Evolutionary conservation across 2,888 invertebrate species (phyloP).

Genomic region (Villa cingulata): DNA sequence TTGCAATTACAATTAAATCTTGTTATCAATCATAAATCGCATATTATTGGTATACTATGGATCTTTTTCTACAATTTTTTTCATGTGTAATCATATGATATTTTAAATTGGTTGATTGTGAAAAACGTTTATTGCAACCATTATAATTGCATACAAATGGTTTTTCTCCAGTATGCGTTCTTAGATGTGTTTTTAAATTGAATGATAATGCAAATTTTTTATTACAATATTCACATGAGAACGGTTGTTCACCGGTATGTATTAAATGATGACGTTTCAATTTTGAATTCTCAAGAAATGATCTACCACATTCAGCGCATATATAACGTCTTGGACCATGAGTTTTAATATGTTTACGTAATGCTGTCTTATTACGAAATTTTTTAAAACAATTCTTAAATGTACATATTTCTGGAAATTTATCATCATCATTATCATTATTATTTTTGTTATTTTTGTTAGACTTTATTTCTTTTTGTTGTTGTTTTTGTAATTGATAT

Average conservation of each 20-base stretch:
- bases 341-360: too few species aligned
- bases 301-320: neutral
- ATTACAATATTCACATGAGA: neutral
- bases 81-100: conserved; percentile 82
- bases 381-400: too few species aligned
- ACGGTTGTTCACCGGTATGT: conserved; percentile 2
- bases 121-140: conserved; percentile 90
- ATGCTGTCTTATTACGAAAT: too few species aligned
- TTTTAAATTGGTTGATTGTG: conserved; percentile 88
- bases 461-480: too few species aligned
- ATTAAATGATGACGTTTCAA: conserved; percentile 2
- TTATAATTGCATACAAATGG: neutral
- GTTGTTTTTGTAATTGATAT: too few species aligned
- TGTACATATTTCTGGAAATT: too few species aligned
- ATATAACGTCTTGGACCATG: too few species aligned
- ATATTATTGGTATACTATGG: too few species aligned
- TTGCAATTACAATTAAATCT: too few species aligned
- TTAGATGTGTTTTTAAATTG: conserved; percentile 5
- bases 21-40: too few species aligned
- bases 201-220: conserved; percentile 3
- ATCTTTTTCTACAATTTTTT: neutral
- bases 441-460: too few species aligned
- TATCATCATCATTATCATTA: too few species aligned
- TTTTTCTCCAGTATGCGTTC: conserved; percentile 7
- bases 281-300: conserved; percentile 3